phyloP scores from a whole-genome alignment of 2,797 vertebrate species.

The Argyrosomus regius region DNA sequence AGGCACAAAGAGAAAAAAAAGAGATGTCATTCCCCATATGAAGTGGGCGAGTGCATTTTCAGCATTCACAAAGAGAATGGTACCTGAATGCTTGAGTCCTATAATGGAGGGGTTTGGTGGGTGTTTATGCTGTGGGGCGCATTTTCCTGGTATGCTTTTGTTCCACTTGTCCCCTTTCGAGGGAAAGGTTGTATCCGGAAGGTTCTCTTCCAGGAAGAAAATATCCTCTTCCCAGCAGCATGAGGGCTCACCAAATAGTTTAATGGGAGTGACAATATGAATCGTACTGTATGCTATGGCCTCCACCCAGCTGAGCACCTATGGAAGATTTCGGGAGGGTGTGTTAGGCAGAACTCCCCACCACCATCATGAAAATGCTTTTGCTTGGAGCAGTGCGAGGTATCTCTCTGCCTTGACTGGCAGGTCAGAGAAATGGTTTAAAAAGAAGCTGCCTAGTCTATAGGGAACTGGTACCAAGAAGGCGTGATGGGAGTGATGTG shows the following conservation, averaged over 20 bases:
- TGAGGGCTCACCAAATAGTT: not conserved
- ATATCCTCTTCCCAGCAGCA: not conserved
- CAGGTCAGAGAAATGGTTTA: not conserved
- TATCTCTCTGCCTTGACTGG: slow-evolving; percentile 26
- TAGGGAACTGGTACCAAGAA: not conserved
- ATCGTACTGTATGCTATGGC: not conserved
- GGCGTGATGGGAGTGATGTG: not conserved
- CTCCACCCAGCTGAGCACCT: not conserved
- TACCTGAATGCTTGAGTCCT: not conserved
- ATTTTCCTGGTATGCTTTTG: not conserved
- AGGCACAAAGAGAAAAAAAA: not conserved
- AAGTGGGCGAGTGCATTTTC: not conserved
- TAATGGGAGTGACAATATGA: not conserved
- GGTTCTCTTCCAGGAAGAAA: not conserved
- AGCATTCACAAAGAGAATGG: not conserved
- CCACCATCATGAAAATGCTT: not conserved
- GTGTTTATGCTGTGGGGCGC: not conserved
- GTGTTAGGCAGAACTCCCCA: not conserved
- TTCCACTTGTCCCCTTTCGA: not conserved
- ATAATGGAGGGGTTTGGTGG: not conserved
- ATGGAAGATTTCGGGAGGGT: not conserved
- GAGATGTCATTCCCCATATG: not conserved
- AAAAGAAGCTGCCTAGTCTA: not conserved
- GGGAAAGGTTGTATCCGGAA: not conserved
- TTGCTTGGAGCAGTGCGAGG: not conserved